phyloP scores from a whole-genome alignment of 2,888 invertebrate species.

The Morpho achilles region DNA sequence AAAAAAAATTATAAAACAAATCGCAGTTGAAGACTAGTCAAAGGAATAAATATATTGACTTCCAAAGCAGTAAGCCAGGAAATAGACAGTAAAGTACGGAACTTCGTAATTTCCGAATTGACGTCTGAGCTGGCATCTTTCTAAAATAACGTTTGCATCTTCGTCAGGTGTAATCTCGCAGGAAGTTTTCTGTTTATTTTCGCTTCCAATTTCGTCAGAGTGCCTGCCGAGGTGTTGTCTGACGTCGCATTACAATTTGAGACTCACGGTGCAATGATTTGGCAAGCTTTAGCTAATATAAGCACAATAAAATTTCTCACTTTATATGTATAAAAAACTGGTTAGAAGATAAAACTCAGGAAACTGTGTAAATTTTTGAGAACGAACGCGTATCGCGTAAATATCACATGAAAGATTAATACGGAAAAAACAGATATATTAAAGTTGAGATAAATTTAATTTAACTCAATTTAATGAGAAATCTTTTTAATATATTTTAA shows the following conservation, averaged over 20 bases:
- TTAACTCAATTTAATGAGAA: too few species aligned
- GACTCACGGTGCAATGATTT: conserved; percentile 9
- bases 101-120: conserved; percentile 17
- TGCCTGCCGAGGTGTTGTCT: conserved; percentile 74
- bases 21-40: background rate
- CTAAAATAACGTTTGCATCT: conserved; percentile 61
- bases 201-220: conserved; percentile 72
- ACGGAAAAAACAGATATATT: too few species aligned
- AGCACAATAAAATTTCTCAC: too few species aligned
- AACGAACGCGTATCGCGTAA: too few species aligned
- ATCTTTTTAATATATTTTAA: too few species aligned
- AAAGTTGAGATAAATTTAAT: too few species aligned
- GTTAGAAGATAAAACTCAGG: too few species aligned
- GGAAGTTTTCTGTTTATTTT: conserved; percentile 75
- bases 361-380: too few species aligned
- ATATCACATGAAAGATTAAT: too few species aligned
- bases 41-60: conserved; percentile 1
- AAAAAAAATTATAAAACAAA: background rate
- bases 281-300: background rate
- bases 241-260: conserved; percentile 41
- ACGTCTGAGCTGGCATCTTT: conserved; percentile 28
- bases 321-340: too few species aligned
- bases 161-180: conserved; percentile 66
- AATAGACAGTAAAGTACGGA: conserved; percentile 11
- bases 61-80: conserved; percentile 11